Base-by-base conservation (phyloP, 2,888 invertebrate species). In the Lacanobia wlatinum region DNA sequence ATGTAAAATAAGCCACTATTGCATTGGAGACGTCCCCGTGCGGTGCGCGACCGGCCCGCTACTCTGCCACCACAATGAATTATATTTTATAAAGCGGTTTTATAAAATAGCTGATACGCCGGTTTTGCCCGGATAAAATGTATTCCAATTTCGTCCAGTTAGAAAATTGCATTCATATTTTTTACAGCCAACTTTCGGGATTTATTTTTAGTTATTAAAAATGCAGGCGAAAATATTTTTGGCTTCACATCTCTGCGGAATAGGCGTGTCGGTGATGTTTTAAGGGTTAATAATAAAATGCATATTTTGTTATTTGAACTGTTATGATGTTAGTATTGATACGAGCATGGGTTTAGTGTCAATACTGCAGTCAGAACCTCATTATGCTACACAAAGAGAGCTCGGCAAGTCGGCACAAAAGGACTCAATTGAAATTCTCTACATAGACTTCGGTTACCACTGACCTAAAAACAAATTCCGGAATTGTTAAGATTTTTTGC, bases 1-100 rank as follows among this genome's bases (percentile, higher is more conserved):
- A 90, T 92, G 82, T 84, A 84, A 88, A 92, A 90, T 90, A 88
- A 87, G 87, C 88, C 84, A 82, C 84, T 87, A 88, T 90, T 90
- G 88, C 88, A 88, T 88, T 85, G 85, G 84, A 87, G 82, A 87
- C 75, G 80, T 83, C 84, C 84, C 68, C 21, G 48, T 46, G 58
- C 72, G 70, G 59, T 58, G 53, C 34, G 38, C 53, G 60, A 46
- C 64, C 38, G 50, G 52, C 50, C 46, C 48, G 28, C 65, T 56
- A 63, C 58, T 73, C 73, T 65, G 58, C 68, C 60, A 73, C 59
- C 59, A 64, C 73, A 78, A 78, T 80, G 64, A 79, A 82, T 78
- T 73, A 69, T 78, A 80, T 84, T 80, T 78, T 66, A 77, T 81
- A 70, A 76, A 84, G 80, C 63, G 38, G 62, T 73, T 80, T 52